Percentiles rank a stretch among this genome's conserved stretches.
Evolutionary conservation across 2,888 invertebrate species (phyloP).

Genomic region (Ennomos fuscantarius): DNA sequence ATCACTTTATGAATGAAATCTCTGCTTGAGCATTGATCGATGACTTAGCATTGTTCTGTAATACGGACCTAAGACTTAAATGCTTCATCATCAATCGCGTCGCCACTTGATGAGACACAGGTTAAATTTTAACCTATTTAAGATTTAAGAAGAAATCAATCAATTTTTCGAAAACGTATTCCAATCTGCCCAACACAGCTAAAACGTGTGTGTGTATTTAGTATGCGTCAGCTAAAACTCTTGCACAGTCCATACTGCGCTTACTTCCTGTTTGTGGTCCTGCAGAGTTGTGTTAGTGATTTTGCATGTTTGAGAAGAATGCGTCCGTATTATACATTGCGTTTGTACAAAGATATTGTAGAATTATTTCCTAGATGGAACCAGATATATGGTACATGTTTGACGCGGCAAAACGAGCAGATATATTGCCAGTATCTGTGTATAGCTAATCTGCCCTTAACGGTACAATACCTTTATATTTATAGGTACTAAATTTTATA

Average conservation of each 20-base stretch:
- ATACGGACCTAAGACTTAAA: no score
- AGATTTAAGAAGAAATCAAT: no score
- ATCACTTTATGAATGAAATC: no score
- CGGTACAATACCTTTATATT: slow-evolving; percentile 72
- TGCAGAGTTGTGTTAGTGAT: slow-evolving; percentile 69
- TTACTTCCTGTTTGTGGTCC: slow-evolving; percentile 52
- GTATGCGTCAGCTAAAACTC: not conserved
- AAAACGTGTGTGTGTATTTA: not conserved
- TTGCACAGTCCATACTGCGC: slow-evolving; percentile 28
- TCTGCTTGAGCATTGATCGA: no score
- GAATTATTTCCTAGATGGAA: slow-evolving; percentile 82
- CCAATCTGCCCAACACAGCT: no score
- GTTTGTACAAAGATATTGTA: slow-evolving; percentile 80
- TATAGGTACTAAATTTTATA: slow-evolving; percentile 78
- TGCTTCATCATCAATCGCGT: no score
- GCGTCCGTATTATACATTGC: slow-evolving; percentile 75
- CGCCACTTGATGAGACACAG: no score
- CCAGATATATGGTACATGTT: slow-evolving; percentile 46
- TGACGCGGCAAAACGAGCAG: slow-evolving; percentile 52
- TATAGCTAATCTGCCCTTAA: slow-evolving; percentile 57
- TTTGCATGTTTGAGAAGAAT: slow-evolving; percentile 84
- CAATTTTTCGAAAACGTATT: no score
- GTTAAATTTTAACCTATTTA: no score
- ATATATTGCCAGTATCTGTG: slow-evolving; percentile 55
- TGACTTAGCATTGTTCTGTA: no score